Evolutionary conservation across 2,113 vertebrate genomes (phyloP).

Genomic region (Notechis scutatus): DNA sequence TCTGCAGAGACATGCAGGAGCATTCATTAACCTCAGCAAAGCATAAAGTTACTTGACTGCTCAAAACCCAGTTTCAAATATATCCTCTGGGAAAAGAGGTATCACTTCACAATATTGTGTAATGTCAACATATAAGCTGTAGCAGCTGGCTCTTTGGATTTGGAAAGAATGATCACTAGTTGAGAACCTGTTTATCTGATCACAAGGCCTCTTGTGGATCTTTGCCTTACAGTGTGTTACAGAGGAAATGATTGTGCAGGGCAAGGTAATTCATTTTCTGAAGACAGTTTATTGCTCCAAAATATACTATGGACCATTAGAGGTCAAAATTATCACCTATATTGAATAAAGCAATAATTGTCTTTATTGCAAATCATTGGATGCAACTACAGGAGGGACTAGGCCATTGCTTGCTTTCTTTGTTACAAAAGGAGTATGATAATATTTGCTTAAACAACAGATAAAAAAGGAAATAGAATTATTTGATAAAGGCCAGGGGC

Average conservation of each 20-base stretch:
- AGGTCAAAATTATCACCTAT: constrained; percentile 22
- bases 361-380: constrained; percentile 15
- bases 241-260: constrained; percentile 34
- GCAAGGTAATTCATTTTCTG: constrained; percentile 17
- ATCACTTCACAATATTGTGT: constrained; percentile 20
- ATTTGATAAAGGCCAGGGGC: background rate
- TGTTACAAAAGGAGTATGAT: background rate
- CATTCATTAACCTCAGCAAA: background rate
- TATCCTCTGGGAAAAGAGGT: background rate
- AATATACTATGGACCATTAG: background rate
- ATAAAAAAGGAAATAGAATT: constrained; percentile 7
- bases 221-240: constrained; percentile 39
- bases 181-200: constrained; percentile 37
- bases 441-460: background rate
- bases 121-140: constrained; percentile 23
- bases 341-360: constrained; percentile 5
- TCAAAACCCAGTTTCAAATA: background rate
- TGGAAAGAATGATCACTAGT: background rate
- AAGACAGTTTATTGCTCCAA: constrained; percentile 25
- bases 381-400: background rate
- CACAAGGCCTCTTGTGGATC: constrained; percentile 25
- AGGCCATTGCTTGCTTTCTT: background rate
- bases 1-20: background rate
- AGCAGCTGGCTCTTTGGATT: constrained; percentile 3
- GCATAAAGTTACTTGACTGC: background rate